Percentiles rank a stretch among this genome's conserved stretches.
Conservation (phyloP, 2,888 invertebrate species). For the Acanthoscelides obtectus region DNA sequence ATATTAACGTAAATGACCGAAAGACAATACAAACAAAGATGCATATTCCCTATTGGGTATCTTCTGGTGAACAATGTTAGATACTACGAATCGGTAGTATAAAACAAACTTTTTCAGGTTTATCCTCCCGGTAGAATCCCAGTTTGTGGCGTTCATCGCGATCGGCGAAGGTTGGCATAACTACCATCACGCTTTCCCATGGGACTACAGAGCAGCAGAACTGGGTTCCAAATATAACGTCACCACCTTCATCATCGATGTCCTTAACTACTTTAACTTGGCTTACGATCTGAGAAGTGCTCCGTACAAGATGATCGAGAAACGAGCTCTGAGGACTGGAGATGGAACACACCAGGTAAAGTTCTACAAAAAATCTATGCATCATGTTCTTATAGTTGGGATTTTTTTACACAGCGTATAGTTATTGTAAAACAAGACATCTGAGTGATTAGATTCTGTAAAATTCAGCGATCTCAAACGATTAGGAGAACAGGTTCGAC, state of each 20-base stretch:
- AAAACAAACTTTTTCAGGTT: slow-evolving; percentile 45
- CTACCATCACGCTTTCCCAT: slow-evolving; percentile 73
- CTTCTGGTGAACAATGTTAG: too few species aligned
- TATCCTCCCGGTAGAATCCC: slow-evolving; percentile 60
- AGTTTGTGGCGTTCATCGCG: slow-evolving; percentile 57
- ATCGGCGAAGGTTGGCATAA: slow-evolving; percentile 72
- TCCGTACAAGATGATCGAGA: slow-evolving; percentile 48
- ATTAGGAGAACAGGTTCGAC: too few species aligned
- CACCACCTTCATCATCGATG: slow-evolving; percentile 60
- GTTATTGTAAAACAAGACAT: neutral
- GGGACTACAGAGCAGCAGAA: slow-evolving; percentile 58
- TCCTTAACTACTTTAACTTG: slow-evolving; percentile 55
- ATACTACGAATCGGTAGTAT: too few species aligned
- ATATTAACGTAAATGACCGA: too few species aligned
- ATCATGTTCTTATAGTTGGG: too few species aligned
- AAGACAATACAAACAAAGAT: too few species aligned
- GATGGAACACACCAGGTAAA: slow-evolving; percentile 50
- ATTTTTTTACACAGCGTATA: neutral
- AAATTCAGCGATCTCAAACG: too few species aligned
- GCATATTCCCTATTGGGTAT: too few species aligned
- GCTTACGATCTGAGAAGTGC: slow-evolving; percentile 60
- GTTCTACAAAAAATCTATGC: too few species aligned
- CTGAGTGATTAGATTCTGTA: too few species aligned
- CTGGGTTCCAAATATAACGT: slow-evolving; percentile 50
- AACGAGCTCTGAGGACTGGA: slow-evolving; percentile 58